Evolutionary conservation across 35 echinoderm and acorn worm genomes (phyloP), one percentile per base, ranked within the genome.

Genomic region (Ophiothrix spiculata): DNA sequence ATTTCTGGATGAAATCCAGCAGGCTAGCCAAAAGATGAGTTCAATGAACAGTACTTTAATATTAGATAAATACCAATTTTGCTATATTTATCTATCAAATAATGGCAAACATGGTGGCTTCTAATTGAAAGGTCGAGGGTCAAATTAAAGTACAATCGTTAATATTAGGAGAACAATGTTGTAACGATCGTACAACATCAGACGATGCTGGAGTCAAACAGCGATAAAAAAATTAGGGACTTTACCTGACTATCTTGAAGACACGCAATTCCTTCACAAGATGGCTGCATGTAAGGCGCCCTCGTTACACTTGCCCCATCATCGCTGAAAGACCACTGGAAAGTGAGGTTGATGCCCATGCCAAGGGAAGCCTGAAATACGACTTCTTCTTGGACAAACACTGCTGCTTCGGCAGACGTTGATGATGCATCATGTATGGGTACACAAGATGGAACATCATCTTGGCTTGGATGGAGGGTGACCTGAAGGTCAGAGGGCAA

Each of bases 401-500:
- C 90, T 19, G 90, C 77, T 4, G 92, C 81, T 0, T 85, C 80
- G 0, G 87, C 80, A 23, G 80, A 39, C 31, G 37, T 39, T 2
- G 23, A 56, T 11, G 77, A 56, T 46, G 78, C 82, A 46, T 88
- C 80, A 33, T 80, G 69, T 8, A 49, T 33, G 2, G 93, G 89
- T 21, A 96, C 85, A 74, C 93, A 96, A 31, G 93, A 96, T 32
- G 93, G 93, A 54, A 86, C 81, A 73, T 89, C 80, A 16, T 77
- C 82, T 45, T 91, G 86, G 36, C 69, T 77, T 19, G 93, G 86
- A 4, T 81, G 81, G 19, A 88, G 77, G 25, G 83, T 39, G 76
- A 96, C 86, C 74, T 96, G 89, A 74, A 96, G 89, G 75, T 86
- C 87, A 13, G 89, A 77, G 76, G 93, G 93, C 16, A 88, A 41